These are phyloP conservation scores for Miltochrista miniata DNA, from an alignment of 2,888 invertebrate genomes.

Conservation along the genomic window DNA sequence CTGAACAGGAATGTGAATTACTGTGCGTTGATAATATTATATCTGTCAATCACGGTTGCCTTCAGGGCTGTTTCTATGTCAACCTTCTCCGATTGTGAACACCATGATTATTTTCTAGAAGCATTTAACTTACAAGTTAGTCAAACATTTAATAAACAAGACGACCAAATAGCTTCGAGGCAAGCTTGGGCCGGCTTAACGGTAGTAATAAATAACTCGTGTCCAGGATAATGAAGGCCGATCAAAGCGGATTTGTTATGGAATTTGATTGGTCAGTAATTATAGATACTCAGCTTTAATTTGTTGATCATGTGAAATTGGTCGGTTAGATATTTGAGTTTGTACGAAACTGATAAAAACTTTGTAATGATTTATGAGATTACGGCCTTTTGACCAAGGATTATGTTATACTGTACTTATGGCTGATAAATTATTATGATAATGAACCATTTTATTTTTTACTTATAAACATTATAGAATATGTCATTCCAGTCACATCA, in stretches of 20 bases:
- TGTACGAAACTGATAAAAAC: constrained; percentile 3
- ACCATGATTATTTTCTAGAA: too few species aligned
- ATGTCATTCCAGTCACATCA: too few species aligned
- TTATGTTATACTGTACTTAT: too few species aligned
- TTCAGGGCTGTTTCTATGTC: too few species aligned
- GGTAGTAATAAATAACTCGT: constrained; percentile 47
- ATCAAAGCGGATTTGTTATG: constrained; percentile 43
- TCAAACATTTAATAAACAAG: constrained; percentile 21
- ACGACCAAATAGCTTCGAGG: constrained; percentile 12
- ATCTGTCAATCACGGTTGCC: too few species aligned
- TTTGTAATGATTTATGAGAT: background rate
- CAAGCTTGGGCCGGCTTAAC: constrained; percentile 32
- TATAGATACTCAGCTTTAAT: constrained; percentile 35
- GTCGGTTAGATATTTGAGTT: constrained; percentile 19
- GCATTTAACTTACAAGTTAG: background rate
- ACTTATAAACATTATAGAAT: too few species aligned
- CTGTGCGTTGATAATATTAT: too few species aligned
- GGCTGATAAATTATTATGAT: too few species aligned
- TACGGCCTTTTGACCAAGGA: background rate
- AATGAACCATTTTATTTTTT: too few species aligned
- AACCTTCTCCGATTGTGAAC: too few species aligned
- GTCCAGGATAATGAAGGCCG: constrained; percentile 43
- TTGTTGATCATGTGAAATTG: constrained; percentile 35
- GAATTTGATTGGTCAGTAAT: constrained; percentile 51
- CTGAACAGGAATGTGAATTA: too few species aligned